A percentile compares a stretch with the other conserved stretches of the same genome.
These are phyloP conservation scores for Tachina lurida DNA, from an alignment of 2,888 invertebrate genomes.

Conservation along the genomic window DNA sequence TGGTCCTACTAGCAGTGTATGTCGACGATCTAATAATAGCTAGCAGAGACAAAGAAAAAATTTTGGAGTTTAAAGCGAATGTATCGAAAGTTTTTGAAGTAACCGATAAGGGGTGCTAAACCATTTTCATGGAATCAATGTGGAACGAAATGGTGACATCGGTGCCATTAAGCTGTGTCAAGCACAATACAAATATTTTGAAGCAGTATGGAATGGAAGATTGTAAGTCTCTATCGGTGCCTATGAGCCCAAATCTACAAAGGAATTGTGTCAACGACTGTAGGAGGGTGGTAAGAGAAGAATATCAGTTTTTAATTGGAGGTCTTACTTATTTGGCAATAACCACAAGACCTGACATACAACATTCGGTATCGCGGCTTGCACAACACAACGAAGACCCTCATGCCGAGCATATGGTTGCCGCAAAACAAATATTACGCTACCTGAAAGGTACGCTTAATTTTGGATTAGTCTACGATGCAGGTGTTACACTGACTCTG, in stretches of 20 bases:
- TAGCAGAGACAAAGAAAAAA: slow-evolving; percentile 43
- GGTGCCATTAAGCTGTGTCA: too few species aligned
- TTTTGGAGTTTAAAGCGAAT: slow-evolving; percentile 41
- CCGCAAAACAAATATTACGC: slow-evolving; percentile 10
- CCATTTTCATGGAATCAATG: slow-evolving; percentile 58
- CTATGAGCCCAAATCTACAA: slow-evolving; percentile 9
- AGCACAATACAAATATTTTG: slow-evolving; percentile 25
- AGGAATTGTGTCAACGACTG: slow-evolving; percentile 19
- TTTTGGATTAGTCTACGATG: slow-evolving; percentile 13
- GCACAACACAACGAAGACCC: slow-evolving; percentile 14
- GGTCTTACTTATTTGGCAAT: not conserved
- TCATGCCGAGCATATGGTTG: slow-evolving; percentile 18
- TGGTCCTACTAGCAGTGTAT: slow-evolving; percentile 57
- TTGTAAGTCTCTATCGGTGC: slow-evolving; percentile 22
- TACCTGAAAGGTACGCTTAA: slow-evolving; percentile 15
- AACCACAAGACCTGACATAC: slow-evolving; percentile 15
- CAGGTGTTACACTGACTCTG: slow-evolving; percentile 32
- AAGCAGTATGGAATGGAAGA: slow-evolving; percentile 37
- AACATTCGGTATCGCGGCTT: slow-evolving; percentile 15
- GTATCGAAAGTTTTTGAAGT: slow-evolving; percentile 43
- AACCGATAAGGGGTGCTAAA: slow-evolving; percentile 37
- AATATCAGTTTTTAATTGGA: slow-evolving; percentile 35
- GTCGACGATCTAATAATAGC: slow-evolving; percentile 66
- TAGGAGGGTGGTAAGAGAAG: not conserved
- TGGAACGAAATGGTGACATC: slow-evolving; percentile 38